These are phyloP conservation scores for Macaca nemestrina DNA, from an alignment of 2,113 vertebrate species.

Conservation along the genomic window DNA sequence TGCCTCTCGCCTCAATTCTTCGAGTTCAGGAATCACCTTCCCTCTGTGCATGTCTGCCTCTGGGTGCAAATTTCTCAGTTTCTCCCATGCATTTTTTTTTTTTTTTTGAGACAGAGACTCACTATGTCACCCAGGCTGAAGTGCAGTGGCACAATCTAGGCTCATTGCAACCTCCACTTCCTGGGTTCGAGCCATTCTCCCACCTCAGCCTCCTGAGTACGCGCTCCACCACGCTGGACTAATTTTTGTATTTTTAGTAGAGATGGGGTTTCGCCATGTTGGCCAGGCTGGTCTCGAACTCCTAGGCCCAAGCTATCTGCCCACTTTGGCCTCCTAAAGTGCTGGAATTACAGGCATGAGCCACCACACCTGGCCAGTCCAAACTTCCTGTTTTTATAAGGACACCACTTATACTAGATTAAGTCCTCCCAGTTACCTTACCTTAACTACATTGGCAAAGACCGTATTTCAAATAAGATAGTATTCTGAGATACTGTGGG, in stretches of 20 bases:
- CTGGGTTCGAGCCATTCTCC: neutral
- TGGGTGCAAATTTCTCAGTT: no score
- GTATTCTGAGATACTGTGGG: neutral
- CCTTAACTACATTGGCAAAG: neutral
- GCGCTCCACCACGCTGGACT: no score
- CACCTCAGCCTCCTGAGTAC: neutral
- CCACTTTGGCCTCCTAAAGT: no score
- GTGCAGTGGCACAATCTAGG: neutral
- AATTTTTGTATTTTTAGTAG: no score
- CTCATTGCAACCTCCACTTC: neutral
- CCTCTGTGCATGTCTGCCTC: neutral
- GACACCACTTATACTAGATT: neutral
- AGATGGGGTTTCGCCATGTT: no score
- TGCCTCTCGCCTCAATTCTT: neutral
- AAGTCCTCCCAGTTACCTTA: neutral
- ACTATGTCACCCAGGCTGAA: neutral
- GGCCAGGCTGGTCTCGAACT: no score
- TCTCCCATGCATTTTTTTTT: neutral
- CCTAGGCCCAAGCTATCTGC: no score
- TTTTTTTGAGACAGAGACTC: no score
- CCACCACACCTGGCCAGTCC: no score
- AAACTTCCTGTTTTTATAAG: neutral
- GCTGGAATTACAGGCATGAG: no score
- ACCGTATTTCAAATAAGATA: neutral
- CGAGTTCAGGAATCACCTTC: neutral